Percentiles rank a stretch among this genome's conserved stretches.
These are phyloP conservation scores for Tenualosa thibaudeaui DNA, from an alignment of 2,797 vertebrate species.

Conservation along the genomic window DNA sequence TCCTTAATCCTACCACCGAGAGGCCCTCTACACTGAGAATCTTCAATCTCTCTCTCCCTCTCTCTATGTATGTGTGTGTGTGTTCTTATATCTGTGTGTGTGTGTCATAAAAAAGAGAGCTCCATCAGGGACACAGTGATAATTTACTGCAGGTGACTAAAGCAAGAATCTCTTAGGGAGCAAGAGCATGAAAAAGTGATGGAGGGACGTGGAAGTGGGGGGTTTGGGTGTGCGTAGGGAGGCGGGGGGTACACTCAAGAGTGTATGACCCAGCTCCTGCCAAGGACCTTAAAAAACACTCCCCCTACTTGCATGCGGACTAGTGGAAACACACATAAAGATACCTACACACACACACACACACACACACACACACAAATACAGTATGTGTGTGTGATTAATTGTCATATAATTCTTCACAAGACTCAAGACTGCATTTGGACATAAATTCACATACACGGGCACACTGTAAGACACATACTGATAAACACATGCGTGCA, in stretches of 20 bases:
- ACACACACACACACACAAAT: constrained; percentile 52
- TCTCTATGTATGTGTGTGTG: too few relatives aligned
- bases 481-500: background rate
- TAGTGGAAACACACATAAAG: constrained; percentile 42
- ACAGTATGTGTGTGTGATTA: background rate
- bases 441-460: background rate
- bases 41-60: too few relatives aligned
- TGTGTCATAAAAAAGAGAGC: too few relatives aligned
- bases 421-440: background rate
- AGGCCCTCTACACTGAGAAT: constrained; percentile 36
- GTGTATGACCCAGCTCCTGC: constrained; percentile 60
- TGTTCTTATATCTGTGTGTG: too few relatives aligned
- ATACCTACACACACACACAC: constrained; percentile 66
- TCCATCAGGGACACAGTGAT: too few relatives aligned
- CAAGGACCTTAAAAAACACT: constrained; percentile 45
- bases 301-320: constrained; percentile 70
- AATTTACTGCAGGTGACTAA: too few relatives aligned
- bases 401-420: background rate
- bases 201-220: too few relatives aligned
- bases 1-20: constrained; percentile 75
- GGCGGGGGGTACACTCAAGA: too few relatives aligned
- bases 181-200: too few relatives aligned
- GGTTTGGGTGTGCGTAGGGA: too few relatives aligned
- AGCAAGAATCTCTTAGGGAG: too few relatives aligned
- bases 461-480: background rate